These are phyloP conservation scores for Alectura lathami DNA, from an alignment of 2,113 vertebrate species.

Conservation along the genomic window DNA sequence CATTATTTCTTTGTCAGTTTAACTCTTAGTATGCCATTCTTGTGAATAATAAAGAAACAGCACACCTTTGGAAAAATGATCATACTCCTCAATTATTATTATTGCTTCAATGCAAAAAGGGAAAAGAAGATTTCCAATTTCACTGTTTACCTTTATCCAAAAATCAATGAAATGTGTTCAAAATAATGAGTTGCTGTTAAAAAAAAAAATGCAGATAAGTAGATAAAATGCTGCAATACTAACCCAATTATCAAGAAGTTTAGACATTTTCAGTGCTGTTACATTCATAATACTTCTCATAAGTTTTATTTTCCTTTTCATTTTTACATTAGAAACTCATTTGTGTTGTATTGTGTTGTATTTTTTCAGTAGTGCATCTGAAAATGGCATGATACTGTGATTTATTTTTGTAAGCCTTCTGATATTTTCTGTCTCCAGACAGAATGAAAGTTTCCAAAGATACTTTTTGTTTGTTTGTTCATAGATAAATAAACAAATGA, in stretches of 20 bases:
- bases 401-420: not conserved
- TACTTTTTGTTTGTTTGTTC: no score
- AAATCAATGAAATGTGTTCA: not conserved
- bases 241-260: not conserved
- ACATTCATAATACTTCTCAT: not conserved
- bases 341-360: not conserved
- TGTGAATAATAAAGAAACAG: not conserved
- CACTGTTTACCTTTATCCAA: not conserved
- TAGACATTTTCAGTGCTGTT: not conserved
- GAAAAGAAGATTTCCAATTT: not conserved
- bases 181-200: not conserved
- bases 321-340: not conserved
- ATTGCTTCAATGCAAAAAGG: not conserved
- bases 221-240: not conserved
- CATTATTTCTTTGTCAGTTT: not conserved
- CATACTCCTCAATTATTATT: not conserved
- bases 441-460: not conserved
- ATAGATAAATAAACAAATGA: accelerated
- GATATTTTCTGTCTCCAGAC: not conserved
- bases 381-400: not conserved
- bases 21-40: not conserved
- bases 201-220: not conserved
- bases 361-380: not conserved
- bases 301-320: accelerated
- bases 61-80: not conserved